phyloP scores from a whole-genome alignment of 1,140 invertebrate genomes.

The Planococcus citri region DNA sequence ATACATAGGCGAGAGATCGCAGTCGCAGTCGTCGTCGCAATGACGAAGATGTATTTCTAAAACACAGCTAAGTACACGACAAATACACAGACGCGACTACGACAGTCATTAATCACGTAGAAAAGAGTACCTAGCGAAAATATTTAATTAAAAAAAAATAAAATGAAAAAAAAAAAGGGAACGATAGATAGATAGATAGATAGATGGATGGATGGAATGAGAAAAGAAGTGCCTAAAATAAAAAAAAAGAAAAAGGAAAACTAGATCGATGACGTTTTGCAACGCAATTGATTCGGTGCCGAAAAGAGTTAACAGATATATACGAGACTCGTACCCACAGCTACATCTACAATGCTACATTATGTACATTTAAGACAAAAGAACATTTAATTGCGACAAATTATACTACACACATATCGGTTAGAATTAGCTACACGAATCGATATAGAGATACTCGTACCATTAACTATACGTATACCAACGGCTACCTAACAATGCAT shows the following conservation, averaged over 20 bases:
- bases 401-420: neutral
- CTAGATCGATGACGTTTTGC: neutral
- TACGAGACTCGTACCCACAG: too few species aligned
- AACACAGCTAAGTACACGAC: neutral
- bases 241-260: too few species aligned
- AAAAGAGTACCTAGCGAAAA: neutral
- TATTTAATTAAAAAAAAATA: conserved; percentile 4
- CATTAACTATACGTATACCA: too few species aligned
- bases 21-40: too few species aligned
- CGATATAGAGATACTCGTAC: too few species aligned
- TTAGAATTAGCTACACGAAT: neutral
- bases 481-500: too few species aligned
- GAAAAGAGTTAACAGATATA: neutral
- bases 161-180: too few species aligned
- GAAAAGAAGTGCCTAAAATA: too few species aligned
- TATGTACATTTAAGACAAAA: neutral
- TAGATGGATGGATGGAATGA: too few species aligned
- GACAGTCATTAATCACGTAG: conserved; percentile 6
- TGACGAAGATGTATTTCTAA: neutral
- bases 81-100: neutral
- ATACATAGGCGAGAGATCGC: neutral
- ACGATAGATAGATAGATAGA: too few species aligned
- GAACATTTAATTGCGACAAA: neutral
- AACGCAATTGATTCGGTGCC: neutral
- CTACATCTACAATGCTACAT: too few species aligned